A percentile compares a stretch with the other conserved stretches of the same genome.
These are phyloP conservation scores for Rhagophthalmus giganteus DNA, from an alignment of 2,888 invertebrate genomes.

Conservation along the genomic window DNA sequence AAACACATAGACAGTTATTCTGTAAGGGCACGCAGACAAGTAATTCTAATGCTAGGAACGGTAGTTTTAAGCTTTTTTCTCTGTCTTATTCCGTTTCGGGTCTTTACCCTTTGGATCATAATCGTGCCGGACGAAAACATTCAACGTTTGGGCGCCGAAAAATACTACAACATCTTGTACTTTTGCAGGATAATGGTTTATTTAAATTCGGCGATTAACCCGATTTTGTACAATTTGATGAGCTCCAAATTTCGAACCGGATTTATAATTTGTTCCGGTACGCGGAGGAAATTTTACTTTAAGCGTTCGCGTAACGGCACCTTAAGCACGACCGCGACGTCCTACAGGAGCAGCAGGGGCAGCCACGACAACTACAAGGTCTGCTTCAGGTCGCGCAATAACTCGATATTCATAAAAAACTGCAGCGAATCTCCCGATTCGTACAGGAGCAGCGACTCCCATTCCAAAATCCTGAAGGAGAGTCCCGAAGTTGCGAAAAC, in stretches of 20 bases:
- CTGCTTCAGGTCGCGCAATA: slow-evolving; percentile 47
- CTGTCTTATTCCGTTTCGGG: slow-evolving; percentile 83
- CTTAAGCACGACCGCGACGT: slow-evolving; percentile 61
- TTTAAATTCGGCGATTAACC: slow-evolving; percentile 87
- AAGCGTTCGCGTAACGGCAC: slow-evolving; percentile 58
- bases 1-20: slow-evolving; percentile 74
- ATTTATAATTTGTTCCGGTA: slow-evolving; percentile 69
- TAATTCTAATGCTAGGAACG: slow-evolving; percentile 83
- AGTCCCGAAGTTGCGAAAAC: slow-evolving; percentile 25
- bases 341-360: slow-evolving; percentile 50
- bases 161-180: slow-evolving; percentile 80
- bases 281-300: slow-evolving; percentile 57
- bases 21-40: slow-evolving; percentile 75
- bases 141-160: slow-evolving; percentile 71
- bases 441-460: slow-evolving; percentile 59
- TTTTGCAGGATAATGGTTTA: slow-evolving; percentile 86
- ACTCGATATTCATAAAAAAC: slow-evolving; percentile 46
- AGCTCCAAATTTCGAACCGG: slow-evolving; percentile 87
- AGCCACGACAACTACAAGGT: slow-evolving; percentile 48
- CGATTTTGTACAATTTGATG: slow-evolving; percentile 90
- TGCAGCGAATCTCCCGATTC: slow-evolving; percentile 57
- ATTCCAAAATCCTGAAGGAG: slow-evolving; percentile 33
- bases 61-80: slow-evolving; percentile 87
- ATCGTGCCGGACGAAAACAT: slow-evolving; percentile 72
- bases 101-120: slow-evolving; percentile 82